Conservation (phyloP, 2,113 vertebrate species). For the Hemibates koningsi region DNA sequence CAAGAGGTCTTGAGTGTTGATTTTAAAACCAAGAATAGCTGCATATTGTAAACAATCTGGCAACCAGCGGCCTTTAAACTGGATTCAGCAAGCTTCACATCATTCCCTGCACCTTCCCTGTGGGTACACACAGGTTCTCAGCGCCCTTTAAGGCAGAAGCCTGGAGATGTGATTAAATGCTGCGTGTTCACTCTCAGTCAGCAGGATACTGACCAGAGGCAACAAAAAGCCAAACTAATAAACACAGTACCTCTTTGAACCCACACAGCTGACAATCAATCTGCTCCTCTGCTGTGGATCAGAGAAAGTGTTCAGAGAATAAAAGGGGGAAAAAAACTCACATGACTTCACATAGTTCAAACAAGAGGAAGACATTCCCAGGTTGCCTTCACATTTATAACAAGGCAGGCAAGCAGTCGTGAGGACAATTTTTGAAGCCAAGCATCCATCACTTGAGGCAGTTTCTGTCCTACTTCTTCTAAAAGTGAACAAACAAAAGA, state of each 20-base stretch:
- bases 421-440: constrained; percentile 25
- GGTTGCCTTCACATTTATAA: constrained; percentile 4
- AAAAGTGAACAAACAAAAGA: constrained; percentile 42
- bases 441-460: constrained; percentile 50
- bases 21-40: neutral
- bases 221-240: constrained; percentile 47
- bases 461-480: constrained; percentile 62
- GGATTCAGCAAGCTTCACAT: neutral
- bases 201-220: constrained; percentile 56
- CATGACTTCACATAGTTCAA: neutral
- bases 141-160: constrained; percentile 38
- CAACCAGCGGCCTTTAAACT: neutral
- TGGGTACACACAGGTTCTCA: neutral
- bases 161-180: constrained; percentile 59
- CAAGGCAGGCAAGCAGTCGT: constrained; percentile 3
- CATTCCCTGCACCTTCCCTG: neutral
- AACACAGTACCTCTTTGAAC: constrained; percentile 48
- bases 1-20: neutral
- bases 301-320: neutral
- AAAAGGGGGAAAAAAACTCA: neutral
- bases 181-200: constrained; percentile 51
- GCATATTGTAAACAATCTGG: neutral
- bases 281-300: constrained; percentile 5
- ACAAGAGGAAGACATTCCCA: neutral
- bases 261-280: constrained; percentile 47